A percentile compares a stretch with the other conserved stretches of the same genome.
These are phyloP conservation scores for Tadarida brasiliensis DNA, from an alignment of 2,797 vertebrate genomes.

Conservation along the genomic window DNA sequence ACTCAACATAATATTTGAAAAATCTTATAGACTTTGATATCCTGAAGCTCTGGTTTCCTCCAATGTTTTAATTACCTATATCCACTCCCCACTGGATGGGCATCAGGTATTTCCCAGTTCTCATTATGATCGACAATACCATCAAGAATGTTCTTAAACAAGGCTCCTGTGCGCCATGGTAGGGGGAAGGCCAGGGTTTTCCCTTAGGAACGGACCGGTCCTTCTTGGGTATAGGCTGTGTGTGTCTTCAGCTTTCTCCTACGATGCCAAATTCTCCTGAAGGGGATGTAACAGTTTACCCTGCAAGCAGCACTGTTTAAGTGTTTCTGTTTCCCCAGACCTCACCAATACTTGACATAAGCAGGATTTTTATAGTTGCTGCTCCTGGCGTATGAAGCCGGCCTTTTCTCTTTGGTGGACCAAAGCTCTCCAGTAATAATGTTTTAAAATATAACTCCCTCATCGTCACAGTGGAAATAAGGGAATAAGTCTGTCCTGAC, in stretches of 20 bases:
- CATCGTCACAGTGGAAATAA: not conserved
- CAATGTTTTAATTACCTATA: not conserved
- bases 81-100: not conserved
- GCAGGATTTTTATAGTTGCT: not conserved
- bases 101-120: not conserved
- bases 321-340: not conserved
- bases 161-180: accelerated
- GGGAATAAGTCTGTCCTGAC: not conserved
- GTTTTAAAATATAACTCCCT: not conserved
- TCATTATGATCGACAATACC: not conserved
- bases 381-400: not conserved
- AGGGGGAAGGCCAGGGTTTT: not conserved
- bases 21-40: not conserved
- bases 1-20: not conserved
- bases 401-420: not conserved
- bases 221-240: accelerated
- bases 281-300: not conserved
- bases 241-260: not conserved
- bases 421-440: not conserved
- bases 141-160: not conserved
- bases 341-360: not conserved
- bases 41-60: not conserved
- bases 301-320: not conserved
- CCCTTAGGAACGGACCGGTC: not conserved
- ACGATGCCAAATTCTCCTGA: not conserved